These are phyloP conservation scores for Leptodactylus fuscus DNA, from an alignment of 2,113 vertebrate genomes.

Conservation along the genomic window DNA sequence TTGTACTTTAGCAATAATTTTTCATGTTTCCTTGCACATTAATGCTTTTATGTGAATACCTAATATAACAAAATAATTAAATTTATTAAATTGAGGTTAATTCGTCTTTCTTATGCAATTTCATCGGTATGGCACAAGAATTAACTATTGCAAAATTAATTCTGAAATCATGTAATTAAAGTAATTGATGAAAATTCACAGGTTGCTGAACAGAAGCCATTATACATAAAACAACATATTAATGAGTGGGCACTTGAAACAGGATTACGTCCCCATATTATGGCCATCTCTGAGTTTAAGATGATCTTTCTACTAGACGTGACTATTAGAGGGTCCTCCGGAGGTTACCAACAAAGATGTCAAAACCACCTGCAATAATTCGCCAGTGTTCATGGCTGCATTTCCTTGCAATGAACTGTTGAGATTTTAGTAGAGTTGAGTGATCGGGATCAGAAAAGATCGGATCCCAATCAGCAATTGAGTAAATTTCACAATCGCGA, in stretches of 20 bases:
- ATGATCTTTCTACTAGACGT: not conserved
- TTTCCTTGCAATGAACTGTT: no score
- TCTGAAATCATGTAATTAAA: constrained; percentile 41
- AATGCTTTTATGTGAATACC: constrained; percentile 15
- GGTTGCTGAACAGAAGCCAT: constrained; percentile 23
- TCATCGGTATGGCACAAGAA: constrained; percentile 26
- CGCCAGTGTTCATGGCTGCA: no score
- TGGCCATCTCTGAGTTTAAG: not conserved
- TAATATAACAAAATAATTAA: constrained; percentile 50
- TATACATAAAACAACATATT: constrained; percentile 32
- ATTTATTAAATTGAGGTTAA: constrained; percentile 48
- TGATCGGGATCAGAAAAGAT: no score
- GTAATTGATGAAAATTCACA: constrained; percentile 47
- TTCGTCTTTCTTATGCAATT: constrained; percentile 34
- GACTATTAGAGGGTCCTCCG: not conserved
- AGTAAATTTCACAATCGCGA: no score
- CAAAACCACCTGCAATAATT: no score
- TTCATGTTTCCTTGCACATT: constrained; percentile 12
- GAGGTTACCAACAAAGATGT: not conserved
- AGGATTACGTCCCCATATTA: constrained; percentile 14
- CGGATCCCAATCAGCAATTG: no score
- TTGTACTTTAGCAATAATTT: constrained; percentile 8
- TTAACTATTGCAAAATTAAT: constrained; percentile 44
- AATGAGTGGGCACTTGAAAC: constrained; percentile 22
- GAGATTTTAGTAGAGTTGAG: no score